Base-by-base conservation (phyloP, 2,113 vertebrate species). In the Jacana jacana region DNA sequence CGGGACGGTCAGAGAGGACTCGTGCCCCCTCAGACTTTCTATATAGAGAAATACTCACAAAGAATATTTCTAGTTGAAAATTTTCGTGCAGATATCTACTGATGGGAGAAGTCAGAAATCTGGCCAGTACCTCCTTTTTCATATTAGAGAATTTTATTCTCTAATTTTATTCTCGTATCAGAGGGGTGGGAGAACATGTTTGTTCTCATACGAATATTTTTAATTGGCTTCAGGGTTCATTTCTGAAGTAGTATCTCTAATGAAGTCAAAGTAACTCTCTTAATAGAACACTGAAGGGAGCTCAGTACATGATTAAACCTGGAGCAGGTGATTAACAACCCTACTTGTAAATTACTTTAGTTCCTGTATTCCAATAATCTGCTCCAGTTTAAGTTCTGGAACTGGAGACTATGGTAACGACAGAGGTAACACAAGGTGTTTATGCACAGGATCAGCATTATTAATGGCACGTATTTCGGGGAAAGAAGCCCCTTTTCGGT, bases 211-310 rank as follows among this genome's bases (percentile, higher is more conserved):
- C 22, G 28, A 55, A 64, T 52, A 87, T 72, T 91, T 91, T 52
- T 68, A 95, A 84, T 88, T 71, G 69, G 18, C 79, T 91, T 77
- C n/a, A 86, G 55, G 71, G 77, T 81, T 92, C 88, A 82, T 93
- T 95, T 93, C 89, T 88, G 66, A 85, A 80, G 66, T 28, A 54
- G n/a, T 73, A 85, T 55, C 58, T 85, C 58, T 93, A 94, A 92
- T 93, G 89, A 94, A 94, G 85, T 91, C 82, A 28, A 94, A 95
- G 63, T 93, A 85, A 66, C 89, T 88, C 81, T 86, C 95, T 93
- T 85, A 82, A 63, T 31, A 22, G 73, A 93, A 95, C 91, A 93
- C 89, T 86, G 64, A 82, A 73, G 91, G 87, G 63, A 89, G 81
- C 79, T 91, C 70, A 73, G 75, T 77, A 35, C 82, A 87, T 17